Percentiles rank a stretch among this genome's conserved stretches.
These are phyloP conservation scores for Aphrophora alni DNA, from an alignment of 2,888 invertebrate genomes.

Conservation along the genomic window DNA sequence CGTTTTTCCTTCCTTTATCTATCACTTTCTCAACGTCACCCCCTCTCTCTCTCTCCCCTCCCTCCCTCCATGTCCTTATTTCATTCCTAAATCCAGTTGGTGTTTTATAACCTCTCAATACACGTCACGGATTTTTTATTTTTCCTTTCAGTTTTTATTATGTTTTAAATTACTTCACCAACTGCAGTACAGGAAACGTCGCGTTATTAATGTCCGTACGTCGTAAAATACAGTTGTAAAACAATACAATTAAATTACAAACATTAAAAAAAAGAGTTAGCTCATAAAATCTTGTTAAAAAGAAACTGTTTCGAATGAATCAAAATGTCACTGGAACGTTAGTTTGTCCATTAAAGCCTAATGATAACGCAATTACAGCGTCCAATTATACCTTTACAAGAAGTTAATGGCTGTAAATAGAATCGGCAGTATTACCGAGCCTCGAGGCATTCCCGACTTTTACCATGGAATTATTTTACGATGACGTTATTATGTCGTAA, in stretches of 20 bases:
- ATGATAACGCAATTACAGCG: background rate
- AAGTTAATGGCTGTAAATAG: background rate
- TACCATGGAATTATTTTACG: too few relatives aligned
- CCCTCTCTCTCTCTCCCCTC: too few relatives aligned
- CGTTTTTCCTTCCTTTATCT: too few relatives aligned
- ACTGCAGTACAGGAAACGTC: background rate
- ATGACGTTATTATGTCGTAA: too few relatives aligned
- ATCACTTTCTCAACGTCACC: too few relatives aligned
- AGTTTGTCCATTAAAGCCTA: background rate
- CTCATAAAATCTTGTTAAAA: background rate
- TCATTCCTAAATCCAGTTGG: too few relatives aligned
- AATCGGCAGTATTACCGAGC: background rate
- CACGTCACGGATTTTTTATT: background rate
- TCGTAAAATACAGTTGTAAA: background rate
- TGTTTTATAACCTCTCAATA: background rate
- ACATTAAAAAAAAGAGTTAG: background rate
- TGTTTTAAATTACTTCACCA: background rate
- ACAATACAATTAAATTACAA: background rate
- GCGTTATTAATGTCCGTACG: background rate
- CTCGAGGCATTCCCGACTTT: background rate
- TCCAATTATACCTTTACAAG: background rate
- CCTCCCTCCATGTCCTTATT: too few relatives aligned
- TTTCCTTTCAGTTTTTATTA: background rate
- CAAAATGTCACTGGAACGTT: background rate
- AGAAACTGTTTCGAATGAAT: too few relatives aligned